A percentile compares a stretch with the other conserved stretches of the same genome.
Conservation (phyloP, 2,113 vertebrate species). For the Chaetodon trifascialis region DNA sequence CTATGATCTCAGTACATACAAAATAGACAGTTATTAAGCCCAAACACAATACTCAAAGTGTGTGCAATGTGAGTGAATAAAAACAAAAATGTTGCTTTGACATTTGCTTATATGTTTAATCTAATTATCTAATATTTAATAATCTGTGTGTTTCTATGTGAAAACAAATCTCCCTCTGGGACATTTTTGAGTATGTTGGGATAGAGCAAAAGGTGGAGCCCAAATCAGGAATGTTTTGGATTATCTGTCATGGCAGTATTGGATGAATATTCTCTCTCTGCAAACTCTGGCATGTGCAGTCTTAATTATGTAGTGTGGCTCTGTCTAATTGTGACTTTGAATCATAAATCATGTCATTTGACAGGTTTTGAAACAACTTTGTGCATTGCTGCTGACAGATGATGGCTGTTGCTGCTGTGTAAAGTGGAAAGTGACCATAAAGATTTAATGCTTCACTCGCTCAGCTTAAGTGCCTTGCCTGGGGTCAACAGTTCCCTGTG, state of each 20-base stretch:
- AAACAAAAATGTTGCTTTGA: neutral
- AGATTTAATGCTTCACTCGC: constrained; percentile 74
- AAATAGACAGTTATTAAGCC: constrained; percentile 14
- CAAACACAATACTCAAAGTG: constrained; percentile 25
- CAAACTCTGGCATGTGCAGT: constrained; percentile 1
- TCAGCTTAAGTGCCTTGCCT: constrained; percentile 72
- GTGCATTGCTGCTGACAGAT: constrained; percentile 65
- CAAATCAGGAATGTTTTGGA: neutral
- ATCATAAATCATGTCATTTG: constrained; percentile 47
- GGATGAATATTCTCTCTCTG: neutral
- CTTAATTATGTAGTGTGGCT: constrained; percentile 25
- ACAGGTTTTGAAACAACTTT: constrained; percentile 65
- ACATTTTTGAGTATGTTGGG: neutral
- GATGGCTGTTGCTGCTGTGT: constrained; percentile 63
- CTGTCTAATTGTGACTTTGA: constrained; percentile 48
- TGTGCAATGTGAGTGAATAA: neutral
- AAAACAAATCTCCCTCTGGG: too few species aligned
- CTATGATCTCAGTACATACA: constrained; percentile 19
- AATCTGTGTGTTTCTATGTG: too few species aligned
- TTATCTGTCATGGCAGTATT: neutral
- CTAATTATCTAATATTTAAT: too few species aligned
- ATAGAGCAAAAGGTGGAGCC: neutral
- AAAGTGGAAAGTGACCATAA: constrained; percentile 76
- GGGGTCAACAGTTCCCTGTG: constrained; percentile 75
- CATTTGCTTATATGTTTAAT: neutral